Base-by-base conservation (phyloP, 30 jellyfish, hydroid and myxozoan species). In the Cassiopea andromeda region DNA sequence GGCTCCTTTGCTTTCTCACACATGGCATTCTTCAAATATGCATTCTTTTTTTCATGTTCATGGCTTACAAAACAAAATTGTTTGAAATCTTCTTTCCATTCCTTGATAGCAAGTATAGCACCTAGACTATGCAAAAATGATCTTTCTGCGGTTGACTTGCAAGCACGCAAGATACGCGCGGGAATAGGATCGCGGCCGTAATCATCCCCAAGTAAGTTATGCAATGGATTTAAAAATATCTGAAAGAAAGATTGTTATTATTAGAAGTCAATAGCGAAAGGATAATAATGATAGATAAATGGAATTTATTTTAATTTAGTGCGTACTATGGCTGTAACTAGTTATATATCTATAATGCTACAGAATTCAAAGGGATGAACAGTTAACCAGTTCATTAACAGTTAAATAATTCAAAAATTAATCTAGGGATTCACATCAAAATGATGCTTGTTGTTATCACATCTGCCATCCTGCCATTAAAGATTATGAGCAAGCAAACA, bases 101-200 rank as follows among this genome's bases (percentile, higher is more conserved):
- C 98, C 46, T 54, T 69, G 48, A 88, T 67, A 1, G 92, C 43
- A 18, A 88, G 70, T 57, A 82, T 61, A 44, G 72, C 84, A 7
- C 98, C 98, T 66, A 93, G 97, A 47, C 74, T 66, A 68, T 93
- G 98, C 73, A 93, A 59, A 46, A 46, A 84, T 50, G 92, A 69
- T 49, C 60, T 14, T 46, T 89, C 92, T 1, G 72, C 58, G 59
- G 74, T 12, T 9, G 89, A 8, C n/a, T 54, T 49, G 61, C 95
- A 88, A 1, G 48, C 92, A 16, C 72, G 88, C 13, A 93, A 86
- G 7, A 93, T 61, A 48, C 85, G 71, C 12, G 87, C 67, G 6
- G 94, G 84, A 45, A 89, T 90, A 2, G 93, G 86, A 43, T 60
- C 88, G 7, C 87, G 73, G 19, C 97, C 97, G 54, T 88, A 80